Percentiles rank a stretch among this genome's conserved stretches.
These are phyloP conservation scores for Drymodes brunneopygia DNA, from an alignment of 2,113 vertebrate species.

Conservation along the genomic window DNA sequence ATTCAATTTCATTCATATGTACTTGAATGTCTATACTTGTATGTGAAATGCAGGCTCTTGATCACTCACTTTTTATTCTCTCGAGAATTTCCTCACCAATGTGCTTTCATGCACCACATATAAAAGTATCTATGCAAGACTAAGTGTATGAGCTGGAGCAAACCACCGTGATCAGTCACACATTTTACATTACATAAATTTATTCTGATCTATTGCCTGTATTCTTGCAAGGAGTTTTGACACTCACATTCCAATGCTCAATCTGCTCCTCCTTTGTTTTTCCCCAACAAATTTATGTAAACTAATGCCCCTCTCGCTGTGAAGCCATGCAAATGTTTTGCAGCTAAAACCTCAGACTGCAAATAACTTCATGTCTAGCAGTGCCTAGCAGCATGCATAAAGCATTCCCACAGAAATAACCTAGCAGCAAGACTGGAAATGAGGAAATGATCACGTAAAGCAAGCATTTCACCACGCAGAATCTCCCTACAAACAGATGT, in stretches of 20 bases:
- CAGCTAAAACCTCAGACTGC: neutral
- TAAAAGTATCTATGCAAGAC: neutral
- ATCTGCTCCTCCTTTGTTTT: neutral
- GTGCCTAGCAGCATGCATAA: neutral
- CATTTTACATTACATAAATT: accelerated
- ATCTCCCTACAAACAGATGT: neutral
- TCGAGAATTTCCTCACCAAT: neutral
- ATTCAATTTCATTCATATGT: neutral
- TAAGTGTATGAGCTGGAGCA: neutral
- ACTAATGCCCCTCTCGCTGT: neutral
- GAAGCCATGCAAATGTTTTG: neutral
- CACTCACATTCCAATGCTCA: neutral
- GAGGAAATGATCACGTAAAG: neutral
- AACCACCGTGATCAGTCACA: neutral
- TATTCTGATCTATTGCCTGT: neutral
- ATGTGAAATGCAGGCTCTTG: neutral
- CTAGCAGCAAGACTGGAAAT: neutral
- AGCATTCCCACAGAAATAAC: neutral
- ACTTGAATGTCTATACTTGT: neutral
- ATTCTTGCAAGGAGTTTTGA: neutral
- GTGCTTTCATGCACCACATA: neutral
- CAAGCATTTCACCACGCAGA: neutral
- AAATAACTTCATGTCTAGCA: neutral
- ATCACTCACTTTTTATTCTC: neutral
- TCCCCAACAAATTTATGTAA: neutral